Percentiles rank a stretch among this genome's conserved stretches.
Conservation (phyloP, 2,113 vertebrate genomes). For the Sander lucioperca region DNA sequence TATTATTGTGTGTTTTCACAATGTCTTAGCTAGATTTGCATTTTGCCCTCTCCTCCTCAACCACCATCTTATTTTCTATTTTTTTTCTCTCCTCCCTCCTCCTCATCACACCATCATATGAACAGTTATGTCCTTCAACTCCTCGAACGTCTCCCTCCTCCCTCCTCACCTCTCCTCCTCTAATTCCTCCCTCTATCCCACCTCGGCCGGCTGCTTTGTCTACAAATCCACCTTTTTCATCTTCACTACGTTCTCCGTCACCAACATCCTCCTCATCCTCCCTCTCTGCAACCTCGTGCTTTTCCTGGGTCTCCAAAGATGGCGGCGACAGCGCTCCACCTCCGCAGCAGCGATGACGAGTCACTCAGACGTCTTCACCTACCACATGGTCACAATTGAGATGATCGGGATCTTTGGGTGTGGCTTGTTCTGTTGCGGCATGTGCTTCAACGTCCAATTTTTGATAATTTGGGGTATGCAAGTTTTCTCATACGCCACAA, state of each 20-base stretch:
- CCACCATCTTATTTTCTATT: too few species aligned
- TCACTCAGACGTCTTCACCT: conserved; percentile 34
- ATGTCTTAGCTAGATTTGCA: too few species aligned
- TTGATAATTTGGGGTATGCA: rapidly evolving
- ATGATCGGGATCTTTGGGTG: neutral
- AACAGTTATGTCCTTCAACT: too few species aligned
- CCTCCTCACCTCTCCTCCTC: conserved; percentile 1
- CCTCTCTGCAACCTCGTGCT: conserved; percentile 25
- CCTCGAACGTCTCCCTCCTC: neutral
- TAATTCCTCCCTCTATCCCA: neutral
- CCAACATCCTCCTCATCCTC: conserved; percentile 1
- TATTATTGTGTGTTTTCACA: too few species aligned
- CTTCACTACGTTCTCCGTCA: neutral
- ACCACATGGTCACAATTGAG: conserved; percentile 24
- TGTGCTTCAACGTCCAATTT: rapidly evolving
- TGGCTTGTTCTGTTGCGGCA: rapidly evolving
- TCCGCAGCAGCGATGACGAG: neutral
- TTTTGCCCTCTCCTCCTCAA: too few species aligned
- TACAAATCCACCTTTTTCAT: neutral
- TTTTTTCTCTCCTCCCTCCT: too few species aligned
- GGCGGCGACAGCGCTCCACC: neutral
- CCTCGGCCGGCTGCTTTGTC: neutral
- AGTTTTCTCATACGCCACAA: rapidly evolving
- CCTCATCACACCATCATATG: too few species aligned
- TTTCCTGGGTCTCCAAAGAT: conserved; percentile 1